phyloP scores from a whole-genome alignment of 2,113 vertebrate species.

The Alouatta palliata region DNA sequence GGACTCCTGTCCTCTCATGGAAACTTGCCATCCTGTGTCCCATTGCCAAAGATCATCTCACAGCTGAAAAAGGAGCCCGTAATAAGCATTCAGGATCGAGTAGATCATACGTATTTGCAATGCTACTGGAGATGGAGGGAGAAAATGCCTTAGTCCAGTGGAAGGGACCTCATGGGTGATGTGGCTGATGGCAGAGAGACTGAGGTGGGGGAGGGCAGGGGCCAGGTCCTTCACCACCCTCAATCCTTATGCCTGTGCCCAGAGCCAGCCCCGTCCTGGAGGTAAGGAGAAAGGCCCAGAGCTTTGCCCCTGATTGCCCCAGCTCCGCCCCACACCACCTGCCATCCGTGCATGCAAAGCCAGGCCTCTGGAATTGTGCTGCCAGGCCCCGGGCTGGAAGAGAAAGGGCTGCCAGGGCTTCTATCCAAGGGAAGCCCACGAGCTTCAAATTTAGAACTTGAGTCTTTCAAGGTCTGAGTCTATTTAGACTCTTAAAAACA shows the following conservation, averaged over 20 bases:
- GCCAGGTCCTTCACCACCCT: rapidly evolving
- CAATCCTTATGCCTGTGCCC: background rate
- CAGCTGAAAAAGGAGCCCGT: background rate
- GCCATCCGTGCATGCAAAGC: background rate
- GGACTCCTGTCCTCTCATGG: background rate
- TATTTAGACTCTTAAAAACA: conserved; percentile 30
- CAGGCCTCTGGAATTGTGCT: background rate
- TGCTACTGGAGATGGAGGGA: background rate
- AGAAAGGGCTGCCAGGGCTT: background rate
- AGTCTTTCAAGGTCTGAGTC: background rate
- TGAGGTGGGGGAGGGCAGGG: rapidly evolving
- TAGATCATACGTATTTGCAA: background rate
- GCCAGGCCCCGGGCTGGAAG: background rate
- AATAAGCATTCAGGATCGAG: too few relatives aligned
- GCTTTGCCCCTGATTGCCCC: too few relatives aligned
- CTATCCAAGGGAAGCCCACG: background rate
- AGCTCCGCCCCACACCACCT: background rate
- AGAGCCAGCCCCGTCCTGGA: background rate
- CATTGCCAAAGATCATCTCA: background rate
- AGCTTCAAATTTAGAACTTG: conserved; percentile 4
- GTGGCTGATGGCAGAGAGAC: background rate
- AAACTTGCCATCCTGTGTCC: background rate
- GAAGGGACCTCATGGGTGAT: too few relatives aligned
- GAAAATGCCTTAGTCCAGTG: background rate
- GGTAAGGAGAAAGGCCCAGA: background rate